phyloP scores from a whole-genome alignment of 2,797 vertebrate species.

The Distichodus sexfasciatus region DNA sequence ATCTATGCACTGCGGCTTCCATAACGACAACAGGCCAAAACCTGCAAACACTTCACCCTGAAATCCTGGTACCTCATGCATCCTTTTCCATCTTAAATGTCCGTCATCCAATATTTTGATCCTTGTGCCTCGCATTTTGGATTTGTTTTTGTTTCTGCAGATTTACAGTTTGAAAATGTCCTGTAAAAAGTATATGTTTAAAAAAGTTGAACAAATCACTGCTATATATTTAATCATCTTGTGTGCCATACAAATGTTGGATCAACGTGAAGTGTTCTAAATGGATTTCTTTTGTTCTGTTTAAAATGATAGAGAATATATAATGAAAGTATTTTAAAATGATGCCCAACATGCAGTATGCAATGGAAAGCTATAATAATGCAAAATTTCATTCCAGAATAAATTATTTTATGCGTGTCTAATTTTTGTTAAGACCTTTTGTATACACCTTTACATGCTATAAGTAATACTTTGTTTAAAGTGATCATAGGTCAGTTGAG shows the following conservation, averaged over 20 bases:
- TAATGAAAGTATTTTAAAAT: conserved; percentile 68
- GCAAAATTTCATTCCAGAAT: conserved; percentile 67
- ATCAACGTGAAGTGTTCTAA: conserved; percentile 39
- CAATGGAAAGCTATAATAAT: conserved; percentile 62
- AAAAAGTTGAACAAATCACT: background rate
- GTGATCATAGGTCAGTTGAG: too few species aligned
- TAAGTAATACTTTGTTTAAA: too few species aligned
- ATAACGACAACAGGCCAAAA: background rate
- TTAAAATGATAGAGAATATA: conserved; percentile 42
- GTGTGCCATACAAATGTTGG: conserved; percentile 14
- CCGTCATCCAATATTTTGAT: background rate
- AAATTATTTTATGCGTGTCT: conserved; percentile 59
- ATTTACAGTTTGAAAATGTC: background rate
- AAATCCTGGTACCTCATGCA: background rate
- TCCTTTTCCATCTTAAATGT: conserved; percentile 14
- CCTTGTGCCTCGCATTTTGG: background rate
- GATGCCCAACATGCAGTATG: conserved; percentile 56
- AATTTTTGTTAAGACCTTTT: conserved; percentile 9
- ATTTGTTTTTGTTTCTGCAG: conserved; percentile 14
- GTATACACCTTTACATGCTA: background rate
- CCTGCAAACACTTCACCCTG: conserved; percentile 4
- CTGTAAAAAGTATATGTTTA: too few species aligned
- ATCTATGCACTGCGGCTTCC: conserved; percentile 37
- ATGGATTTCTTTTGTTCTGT: conserved; percentile 30
- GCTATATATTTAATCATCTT: conserved; percentile 9